Evolutionary conservation across 2,888 invertebrate genomes (phyloP), one percentile per base, ranked within the genome.

Genomic region (Eubasilissa splendida): DNA sequence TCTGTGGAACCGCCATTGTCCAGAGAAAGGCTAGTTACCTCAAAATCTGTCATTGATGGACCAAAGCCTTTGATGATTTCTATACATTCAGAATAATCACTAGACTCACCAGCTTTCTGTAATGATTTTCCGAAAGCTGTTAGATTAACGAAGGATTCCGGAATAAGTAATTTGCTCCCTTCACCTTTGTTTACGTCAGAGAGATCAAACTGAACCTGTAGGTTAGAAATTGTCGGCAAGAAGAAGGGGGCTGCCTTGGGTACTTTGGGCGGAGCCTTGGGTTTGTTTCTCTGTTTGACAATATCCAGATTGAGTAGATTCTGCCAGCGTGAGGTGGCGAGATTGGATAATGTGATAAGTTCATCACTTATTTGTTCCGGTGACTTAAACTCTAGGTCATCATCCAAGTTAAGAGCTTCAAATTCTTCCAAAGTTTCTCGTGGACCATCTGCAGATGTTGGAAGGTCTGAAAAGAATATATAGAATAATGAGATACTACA

Each of bases 231-330:
- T 0, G 98, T 98, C 0, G 99, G 98, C 75, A 99, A 89, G 87
- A 99, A 99, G 90, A 99, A 99, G 0, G 99, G 99, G 0, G 98
- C 99, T 0, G 95, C 93, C 88, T 96, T 96, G 0, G 96, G 95
- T 2, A 92, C 92, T 86, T 96, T 96, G 0, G 95, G 92, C 0
- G 96, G 93, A 74, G 94, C 94, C 87, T 94, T 96, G 0, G 99
- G 98, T 86, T 96, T 98, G 87, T 99, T 99, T 83, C 96, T 91
- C 85, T 93, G 94, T 87, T 95, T 96, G 2, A 99, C 96, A 0
- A 95, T 88, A 84, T 98, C 97, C 78, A 98, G 90, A 86, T 96
- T 94, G 0, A 98, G 91, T 12, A 99, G 90, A 87, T 97, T 97
- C 83, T 96, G 94, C 99, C 99, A 99, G 85, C 97, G 93, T 0